Evolutionary conservation across 2,888 invertebrate species (phyloP), one percentile per base, ranked within the genome.

Genomic region (Globia sparganii): DNA sequence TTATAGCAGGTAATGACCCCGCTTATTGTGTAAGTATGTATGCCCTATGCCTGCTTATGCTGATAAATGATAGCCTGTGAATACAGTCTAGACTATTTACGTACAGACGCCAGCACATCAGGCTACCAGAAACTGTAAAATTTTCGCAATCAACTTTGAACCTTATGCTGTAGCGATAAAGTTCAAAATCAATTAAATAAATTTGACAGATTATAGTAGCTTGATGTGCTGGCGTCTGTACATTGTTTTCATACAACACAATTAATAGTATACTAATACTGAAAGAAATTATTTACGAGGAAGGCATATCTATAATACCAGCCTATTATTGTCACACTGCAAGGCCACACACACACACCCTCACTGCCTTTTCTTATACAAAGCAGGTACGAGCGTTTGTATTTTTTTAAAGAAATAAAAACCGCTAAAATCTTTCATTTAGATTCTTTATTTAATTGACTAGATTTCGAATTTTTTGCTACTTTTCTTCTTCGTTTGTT

Each of bases 361-460:
- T n/a, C n/a, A n/a, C n/a, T n/a, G 4, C n/a, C n/a, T 56, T 1
- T 56, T 56, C 4, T 56, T 1, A n/a, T n/a, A n/a, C n/a, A 53
- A n/a, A 56, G n/a, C 2, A n/a, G 56, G n/a, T 15, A 58, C 28
- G 5, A 58, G n/a, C n/a, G 0, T 6, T 15, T 15, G 58, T 59
- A 31, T 21, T 31, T 59, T 21, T 6, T 31, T 21, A 31, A 40
- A 37, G 18, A 67, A 68, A 40, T 34, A 37, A 75, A 69, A 56
- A 40, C 21, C 0, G 2, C 5, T 25, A 18, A 31, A 72, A 58
- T n/a, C 0, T 15, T 46, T 82, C n/a, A 83, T 70, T 53, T 31
- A 46, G 15, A 61, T 31, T 61, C 18, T 79, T 84, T 81, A 70
- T 80, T 80, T 2, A 70, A 56, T 67, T 70, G 70, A 81, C 76